Evolutionary conservation across 2,888 invertebrate genomes (phyloP).

Genomic region (Entomobrya multifasciata): DNA sequence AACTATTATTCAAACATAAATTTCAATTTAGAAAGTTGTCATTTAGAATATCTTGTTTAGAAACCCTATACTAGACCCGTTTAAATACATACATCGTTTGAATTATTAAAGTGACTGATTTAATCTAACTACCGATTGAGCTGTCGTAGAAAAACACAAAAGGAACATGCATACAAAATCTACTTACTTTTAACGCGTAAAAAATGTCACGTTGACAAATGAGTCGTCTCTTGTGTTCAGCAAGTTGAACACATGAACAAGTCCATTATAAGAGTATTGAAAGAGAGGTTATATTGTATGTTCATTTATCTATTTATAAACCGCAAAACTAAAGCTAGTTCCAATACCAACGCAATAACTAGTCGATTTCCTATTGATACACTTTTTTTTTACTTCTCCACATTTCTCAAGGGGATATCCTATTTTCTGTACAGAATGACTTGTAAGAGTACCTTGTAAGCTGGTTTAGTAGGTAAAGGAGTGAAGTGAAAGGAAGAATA

Average conservation of each 20-base stretch:
- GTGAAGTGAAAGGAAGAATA: not conserved
- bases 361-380: constrained; percentile 47
- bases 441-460: no score
- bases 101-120: constrained; percentile 55
- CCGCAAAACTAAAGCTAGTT: no score
- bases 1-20: no score
- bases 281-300: no score
- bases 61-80: no score
- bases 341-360: constrained; percentile 14
- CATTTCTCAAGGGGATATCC: constrained; percentile 39
- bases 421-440: constrained; percentile 26
- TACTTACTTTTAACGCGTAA: not conserved
- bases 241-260: constrained; percentile 59
- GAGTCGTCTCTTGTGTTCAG: constrained; percentile 56
- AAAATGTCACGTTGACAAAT: constrained; percentile 67
- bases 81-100: not conserved
- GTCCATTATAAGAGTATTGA: constrained; percentile 65
- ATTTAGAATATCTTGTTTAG: no score
- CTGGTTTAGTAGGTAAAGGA: not conserved
- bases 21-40: no score
- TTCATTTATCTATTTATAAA: no score
- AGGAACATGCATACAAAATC: no score
- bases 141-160: not conserved
- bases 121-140: not conserved
- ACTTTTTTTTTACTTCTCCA: constrained; percentile 9